Base-by-base conservation (phyloP, 2,113 vertebrate species). In the Mionectes macconnelli region DNA sequence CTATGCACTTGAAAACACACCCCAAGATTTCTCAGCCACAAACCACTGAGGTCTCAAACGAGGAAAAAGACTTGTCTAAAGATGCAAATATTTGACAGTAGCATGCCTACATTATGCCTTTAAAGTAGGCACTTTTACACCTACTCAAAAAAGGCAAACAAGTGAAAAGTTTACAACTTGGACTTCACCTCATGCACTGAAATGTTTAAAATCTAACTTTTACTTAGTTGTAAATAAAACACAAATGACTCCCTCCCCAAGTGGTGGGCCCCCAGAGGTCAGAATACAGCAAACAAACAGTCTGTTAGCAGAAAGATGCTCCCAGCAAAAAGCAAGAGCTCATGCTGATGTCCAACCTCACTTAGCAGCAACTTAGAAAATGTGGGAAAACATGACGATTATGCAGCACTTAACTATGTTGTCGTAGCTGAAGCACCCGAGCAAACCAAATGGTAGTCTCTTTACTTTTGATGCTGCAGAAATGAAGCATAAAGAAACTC, bases 261-360 rank as follows among this genome's bases (percentile, higher is more conserved):
- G 12, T 1, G 4, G 4, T 20, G 12, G 72, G 27, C 7, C 35
- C n/a, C 23, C 0, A 70, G 23, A 53, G 11, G 16, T 40, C 53
- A 45, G 66, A 44, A 82, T 5, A 21, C 21, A 73, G 35, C 53
- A 72, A 0, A 2, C 30, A 44, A 25, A 25, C 24, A 53, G 13
- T 28, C 28, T 39, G 50, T 16, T 10, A 18, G n/a, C 10, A 45
- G 30, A 47, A 69, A 23, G 44, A 39, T 28, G 30, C 7, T 66
- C 62, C 28, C 28, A 44, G 31, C 6, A 44, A 64, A 75, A 84
- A 22, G 28, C 56, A 69, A 24, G 30, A 89, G 42, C 6, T 79
- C 22, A 8, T 6, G 52, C 40, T 56, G 44, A 40, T 16, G 24
- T 22, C 30, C 62, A 72, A 39, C 14, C 35, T 50, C 23, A 6